Evolutionary conservation across 2,113 vertebrate species (phyloP).

Genomic region (Melierax canorus): DNA sequence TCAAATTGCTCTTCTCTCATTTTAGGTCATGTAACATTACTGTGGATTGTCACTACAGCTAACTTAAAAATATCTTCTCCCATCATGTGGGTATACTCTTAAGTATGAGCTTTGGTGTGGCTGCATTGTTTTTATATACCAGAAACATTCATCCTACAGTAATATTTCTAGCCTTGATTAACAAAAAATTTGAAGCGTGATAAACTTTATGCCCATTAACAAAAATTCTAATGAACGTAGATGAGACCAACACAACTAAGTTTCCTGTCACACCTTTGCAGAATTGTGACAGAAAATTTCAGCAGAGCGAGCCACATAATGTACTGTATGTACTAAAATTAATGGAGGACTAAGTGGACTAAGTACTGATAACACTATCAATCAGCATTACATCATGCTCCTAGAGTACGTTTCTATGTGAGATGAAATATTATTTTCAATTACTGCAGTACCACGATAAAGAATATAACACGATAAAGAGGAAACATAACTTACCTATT

Average conservation of each 20-base stretch:
- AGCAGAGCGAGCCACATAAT: neutral
- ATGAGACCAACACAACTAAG: neutral
- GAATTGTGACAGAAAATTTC: neutral
- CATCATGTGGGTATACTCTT: neutral
- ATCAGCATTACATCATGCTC: neutral
- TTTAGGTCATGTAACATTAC: neutral
- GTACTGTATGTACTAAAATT: neutral
- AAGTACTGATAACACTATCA: neutral
- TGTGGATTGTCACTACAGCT: neutral
- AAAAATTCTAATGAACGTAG: neutral
- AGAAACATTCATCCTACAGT: neutral
- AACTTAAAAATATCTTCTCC: neutral
- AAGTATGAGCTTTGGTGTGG: neutral
- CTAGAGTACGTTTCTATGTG: neutral
- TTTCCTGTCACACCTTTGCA: neutral
- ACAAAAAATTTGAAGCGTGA: neutral
- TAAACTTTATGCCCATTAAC: neutral
- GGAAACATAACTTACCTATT: conserved; percentile 78
- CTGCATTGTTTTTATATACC: neutral
- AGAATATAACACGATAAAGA: neutral
- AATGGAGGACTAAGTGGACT: neutral
- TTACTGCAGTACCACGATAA: neutral
- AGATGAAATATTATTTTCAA: neutral
- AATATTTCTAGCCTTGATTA: neutral
- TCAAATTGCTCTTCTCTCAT: neutral